Percentiles rank a stretch among this genome's conserved stretches.
These are phyloP conservation scores for Conus betulinus DNA, from an alignment of 1,140 invertebrate species.

Conservation along the genomic window DNA sequence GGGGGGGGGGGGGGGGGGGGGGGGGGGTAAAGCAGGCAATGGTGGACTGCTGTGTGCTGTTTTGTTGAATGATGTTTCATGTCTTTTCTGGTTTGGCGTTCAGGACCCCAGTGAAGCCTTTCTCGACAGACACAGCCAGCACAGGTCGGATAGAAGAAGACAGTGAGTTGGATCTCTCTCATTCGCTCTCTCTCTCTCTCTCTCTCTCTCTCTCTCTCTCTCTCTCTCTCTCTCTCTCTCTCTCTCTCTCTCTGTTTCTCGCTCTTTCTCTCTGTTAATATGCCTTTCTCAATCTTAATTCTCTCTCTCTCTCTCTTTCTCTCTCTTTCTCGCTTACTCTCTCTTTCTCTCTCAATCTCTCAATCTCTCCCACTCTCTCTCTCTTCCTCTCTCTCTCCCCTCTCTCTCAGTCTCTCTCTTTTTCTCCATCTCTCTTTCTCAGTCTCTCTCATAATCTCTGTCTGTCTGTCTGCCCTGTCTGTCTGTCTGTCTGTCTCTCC, in stretches of 20 bases:
- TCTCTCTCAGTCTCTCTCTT: background rate
- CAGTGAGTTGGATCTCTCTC: too few relatives aligned
- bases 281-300: too few relatives aligned
- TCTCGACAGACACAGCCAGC: too few relatives aligned
- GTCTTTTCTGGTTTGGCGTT: background rate
- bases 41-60: background rate
- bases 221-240: background rate
- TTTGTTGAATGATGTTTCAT: background rate
- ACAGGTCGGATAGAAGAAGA: too few relatives aligned
- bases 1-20: too few relatives aligned
- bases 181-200: too few relatives aligned
- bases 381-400: background rate
- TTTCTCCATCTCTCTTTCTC: too few relatives aligned
- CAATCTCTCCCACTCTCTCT: background rate
- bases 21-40: too few relatives aligned
- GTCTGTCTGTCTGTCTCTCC: too few relatives aligned
- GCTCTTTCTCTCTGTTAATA: background rate
- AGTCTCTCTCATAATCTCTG: too few relatives aligned
- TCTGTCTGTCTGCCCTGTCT: too few relatives aligned
- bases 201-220: background rate
- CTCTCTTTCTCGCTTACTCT: background rate
- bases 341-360: background rate
- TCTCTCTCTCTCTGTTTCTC: conserved; percentile 8
- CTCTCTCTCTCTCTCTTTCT: background rate
- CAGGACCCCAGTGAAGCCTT: too few relatives aligned